Evolutionary conservation across 2,888 invertebrate species (phyloP), one percentile per base, ranked within the genome.

Genomic region (Dynastes maya): DNA sequence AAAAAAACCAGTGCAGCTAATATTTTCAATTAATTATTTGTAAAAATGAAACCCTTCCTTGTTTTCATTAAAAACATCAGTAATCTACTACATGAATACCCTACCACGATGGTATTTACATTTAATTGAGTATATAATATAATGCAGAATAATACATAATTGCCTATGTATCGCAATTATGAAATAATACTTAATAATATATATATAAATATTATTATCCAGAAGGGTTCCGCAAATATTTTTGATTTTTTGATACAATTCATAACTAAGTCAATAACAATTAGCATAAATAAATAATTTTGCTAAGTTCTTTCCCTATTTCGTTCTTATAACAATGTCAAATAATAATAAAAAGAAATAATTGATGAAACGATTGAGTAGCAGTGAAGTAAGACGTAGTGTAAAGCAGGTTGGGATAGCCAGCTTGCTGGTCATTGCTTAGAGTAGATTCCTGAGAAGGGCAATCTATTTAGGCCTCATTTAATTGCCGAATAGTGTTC

Each of bases 401-500:
- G 83, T 82, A 80, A 83, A 82, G 81, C 81, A 68, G 79, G 78
- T 81, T 77, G 80, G 68, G 78, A 80, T 70, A 81, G 81, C 81
- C 81, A 79, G 79, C 78, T 80, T 78, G 80, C 82, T 82, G 83
- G 83, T 85, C 85, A 85, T 85, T 84, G 83, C 83, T 85, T 84
- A 82, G 82, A 83, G 83, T 82, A 84, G 82, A 83, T 87, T 86
- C 87, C 86, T 85, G 86, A 85, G 85, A 84, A 83, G 82, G 83
- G 79, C 84, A 83, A 72, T 63, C 78, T 72, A 58, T 63, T 80
- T 81, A 80, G 82, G 81, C 81, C 83, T 81, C 81, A 82, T 78
- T 83, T 83, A 78, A 80, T 82, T 58, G 81, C 85, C 27, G 86
- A 84, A 86, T 93, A 91, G 86, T 94, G 93, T 90, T 98, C 98